Evolutionary conservation across 2,113 vertebrate genomes (phyloP), one percentile per base, ranked within the genome.

Genomic region (Eclectus roratus): DNA sequence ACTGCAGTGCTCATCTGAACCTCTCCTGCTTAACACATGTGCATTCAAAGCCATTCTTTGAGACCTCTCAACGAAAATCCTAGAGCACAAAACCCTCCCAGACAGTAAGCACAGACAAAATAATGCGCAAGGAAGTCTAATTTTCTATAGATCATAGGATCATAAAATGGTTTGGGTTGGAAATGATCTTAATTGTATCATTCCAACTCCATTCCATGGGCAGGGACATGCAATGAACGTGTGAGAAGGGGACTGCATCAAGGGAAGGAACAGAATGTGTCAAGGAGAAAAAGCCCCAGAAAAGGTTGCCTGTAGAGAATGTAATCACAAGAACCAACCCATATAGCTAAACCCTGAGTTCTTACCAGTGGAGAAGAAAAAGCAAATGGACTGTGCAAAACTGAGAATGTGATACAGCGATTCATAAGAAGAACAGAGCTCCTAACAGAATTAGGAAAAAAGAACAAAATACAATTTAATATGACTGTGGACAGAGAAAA

Each of bases 371-470:
- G 17, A 49, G 39, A 50, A 69, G 47, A 33, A 77, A 83, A 80
- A 70, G 31, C 43, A 79, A 89, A 55, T 61, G 49, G 44, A 39
- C 44, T 35, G 18, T 64, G 56, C 9, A 41, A 28, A 84, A 58
- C 25, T 39, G 23, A 80, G 55, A 73, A 52, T 44, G 41, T 15
- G 18, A 80, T 71, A 77, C 18, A 41, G 27, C 13, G 43, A 72
- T 69, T 96, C 58, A 35, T 44, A 18, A 85, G 72, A 70, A 80
- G 37, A 90, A 58, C 21, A 55, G 17, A 56, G 19, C 17, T 80
- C 68, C 64, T 83, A 83, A 84, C 10, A 55, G 29, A 88, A 85
- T 78, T 66, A 80, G 63, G 63, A 84, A 89, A 91, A 94, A 35
- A 64, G 14, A 95, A 49, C 52, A 77, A 72, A 88, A 58, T 29